Percentiles rank a stretch among this genome's conserved stretches.
These are phyloP conservation scores for honey bee (Apis mellifera) DNA, from an alignment of 1,140 invertebrate species.

Conservation along the genomic window Amel_HAv3.1 CM009942.2:521001-521500, in stretches of 20 bases:
- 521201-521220: conserved; percentile 66
- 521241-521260: conserved; percentile 57
- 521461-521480: conserved; percentile 70
- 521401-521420: conserved; percentile 77
- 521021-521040: conserved; percentile 47
- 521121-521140: not conserved
- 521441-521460: conserved; percentile 79
- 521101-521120: not conserved
- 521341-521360: conserved; percentile 17
- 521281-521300: conserved; percentile 23
- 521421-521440: conserved; percentile 74
- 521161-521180: conserved; percentile 30
- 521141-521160: conserved; percentile 3
- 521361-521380: conserved; percentile 7
- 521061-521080: not conserved
- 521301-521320: not conserved
- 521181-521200: conserved; percentile 30
- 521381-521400: conserved; percentile 51
- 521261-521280: conserved; percentile 51
- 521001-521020: conserved; percentile 30
- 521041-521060: conserved; percentile 28
- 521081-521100: not conserved
- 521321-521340: not conserved
- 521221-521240: conserved; percentile 67
- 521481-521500: conserved; percentile 52